A percentile compares a stretch with the other conserved stretches of the same genome.
These are phyloP conservation scores for Mus pahari DNA, from an alignment of 2,113 vertebrate genomes.

Conservation along the genomic window DNA sequence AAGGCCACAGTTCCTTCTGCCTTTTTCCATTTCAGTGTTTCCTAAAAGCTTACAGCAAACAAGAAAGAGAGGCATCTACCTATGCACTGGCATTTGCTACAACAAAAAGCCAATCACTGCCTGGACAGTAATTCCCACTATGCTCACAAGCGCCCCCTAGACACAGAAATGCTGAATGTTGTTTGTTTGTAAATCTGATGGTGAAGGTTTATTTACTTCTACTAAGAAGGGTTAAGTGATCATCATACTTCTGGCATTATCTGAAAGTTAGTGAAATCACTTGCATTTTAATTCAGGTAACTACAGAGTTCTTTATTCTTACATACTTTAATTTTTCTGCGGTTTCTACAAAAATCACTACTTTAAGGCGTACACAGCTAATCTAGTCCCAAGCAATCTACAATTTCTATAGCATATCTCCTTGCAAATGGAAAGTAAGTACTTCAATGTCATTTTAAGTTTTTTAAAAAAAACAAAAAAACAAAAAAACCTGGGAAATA, in stretches of 20 bases:
- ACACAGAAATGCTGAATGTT: neutral
- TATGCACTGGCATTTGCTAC: neutral
- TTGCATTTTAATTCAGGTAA: slow-evolving; percentile 58
- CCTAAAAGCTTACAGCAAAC: slow-evolving; percentile 14
- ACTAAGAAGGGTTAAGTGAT: neutral
- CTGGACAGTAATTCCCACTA: neutral
- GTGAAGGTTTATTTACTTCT: neutral
- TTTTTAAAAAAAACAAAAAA: slow-evolving; percentile 70
- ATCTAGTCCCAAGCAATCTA: slow-evolving; percentile 62
- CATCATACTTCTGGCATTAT: neutral
- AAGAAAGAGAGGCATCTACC: slow-evolving; percentile 1
- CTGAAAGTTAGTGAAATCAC: slow-evolving; percentile 43
- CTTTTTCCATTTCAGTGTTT: slow-evolving; percentile 42
- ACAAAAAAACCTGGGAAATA: slow-evolving; percentile 88
- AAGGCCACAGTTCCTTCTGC: slow-evolving; percentile 61
- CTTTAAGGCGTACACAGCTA: slow-evolving; percentile 55
- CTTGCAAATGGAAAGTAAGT: slow-evolving; percentile 83
- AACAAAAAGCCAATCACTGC: slow-evolving; percentile 26
- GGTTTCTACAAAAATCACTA: slow-evolving; percentile 17
- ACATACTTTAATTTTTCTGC: neutral
- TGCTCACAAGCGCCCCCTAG: slow-evolving; percentile 51
- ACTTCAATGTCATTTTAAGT: slow-evolving; percentile 86
- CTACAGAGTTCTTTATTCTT: neutral
- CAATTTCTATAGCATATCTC: slow-evolving; percentile 79
- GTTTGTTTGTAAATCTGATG: neutral